Conservation (phyloP, 1,140 invertebrate genomes). For the Bicyclus anynana region DNA sequence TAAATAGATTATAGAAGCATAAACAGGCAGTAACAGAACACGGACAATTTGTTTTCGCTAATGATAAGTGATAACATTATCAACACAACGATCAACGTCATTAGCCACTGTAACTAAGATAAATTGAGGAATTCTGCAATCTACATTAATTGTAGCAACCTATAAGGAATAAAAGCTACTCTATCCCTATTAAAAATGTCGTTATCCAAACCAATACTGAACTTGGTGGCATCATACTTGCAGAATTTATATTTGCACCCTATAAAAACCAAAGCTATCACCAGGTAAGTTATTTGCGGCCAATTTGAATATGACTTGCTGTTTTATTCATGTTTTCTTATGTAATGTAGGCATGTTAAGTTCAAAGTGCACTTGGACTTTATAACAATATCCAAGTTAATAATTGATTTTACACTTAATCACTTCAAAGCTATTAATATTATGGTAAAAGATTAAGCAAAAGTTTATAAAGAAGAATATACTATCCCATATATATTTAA, state of each 20-base stretch:
- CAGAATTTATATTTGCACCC: slow-evolving; percentile 83
- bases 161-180: not conserved
- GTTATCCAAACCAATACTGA: slow-evolving; percentile 83
- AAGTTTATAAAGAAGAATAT: too few species aligned
- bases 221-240: slow-evolving; percentile 81
- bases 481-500: too few species aligned
- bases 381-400: not conserved
- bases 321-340: not conserved
- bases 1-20: too few species aligned
- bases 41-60: not conserved
- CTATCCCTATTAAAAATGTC: slow-evolving; percentile 78
- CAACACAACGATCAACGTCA: slow-evolving; percentile 14
- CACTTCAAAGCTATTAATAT: too few species aligned
- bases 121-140: not conserved
- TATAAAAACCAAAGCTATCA: slow-evolving; percentile 84
- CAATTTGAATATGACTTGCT: not conserved
- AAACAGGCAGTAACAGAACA: too few species aligned
- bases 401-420: not conserved
- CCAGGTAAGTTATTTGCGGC: slow-evolving; percentile 77
- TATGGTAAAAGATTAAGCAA: too few species aligned
- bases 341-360: slow-evolving; percentile 13
- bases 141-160: not conserved
- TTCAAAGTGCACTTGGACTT: slow-evolving; percentile 12
- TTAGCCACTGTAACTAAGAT: slow-evolving; percentile 1
- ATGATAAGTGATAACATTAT: slow-evolving; percentile 24